These are phyloP conservation scores for Hetaerina americana DNA, from an alignment of 1,140 invertebrate species.

Conservation along the genomic window DNA sequence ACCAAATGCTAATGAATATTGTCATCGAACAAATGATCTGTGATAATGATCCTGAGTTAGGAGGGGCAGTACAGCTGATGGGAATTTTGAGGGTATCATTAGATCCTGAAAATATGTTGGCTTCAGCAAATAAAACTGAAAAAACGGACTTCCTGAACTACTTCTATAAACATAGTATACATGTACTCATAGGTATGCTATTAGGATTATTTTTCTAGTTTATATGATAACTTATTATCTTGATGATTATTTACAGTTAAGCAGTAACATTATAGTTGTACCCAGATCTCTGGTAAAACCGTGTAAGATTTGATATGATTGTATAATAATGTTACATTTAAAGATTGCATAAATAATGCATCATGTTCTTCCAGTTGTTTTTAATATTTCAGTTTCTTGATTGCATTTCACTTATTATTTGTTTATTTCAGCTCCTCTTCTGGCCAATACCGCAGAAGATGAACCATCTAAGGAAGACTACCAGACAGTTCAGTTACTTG, in stretches of 20 bases:
- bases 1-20: constrained; percentile 91
- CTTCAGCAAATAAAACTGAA: constrained; percentile 86
- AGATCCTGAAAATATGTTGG: constrained; percentile 98
- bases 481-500: constrained; percentile 87
- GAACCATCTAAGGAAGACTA: constrained; percentile 86
- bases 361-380: too few species aligned
- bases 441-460: constrained; percentile 79
- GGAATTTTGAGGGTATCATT: constrained; percentile 84
- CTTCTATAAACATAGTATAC: constrained; percentile 97
- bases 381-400: not conserved
- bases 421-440: constrained; percentile 56
- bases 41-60: constrained; percentile 78
- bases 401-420: constrained; percentile 5
- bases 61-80: constrained; percentile 90
- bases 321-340: too few species aligned
- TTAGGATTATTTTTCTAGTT: constrained; percentile 6
- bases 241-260: not conserved
- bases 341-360: too few species aligned
- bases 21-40: constrained; percentile 93
- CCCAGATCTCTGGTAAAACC: not conserved
- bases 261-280: not conserved
- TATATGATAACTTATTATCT: constrained; percentile 1
- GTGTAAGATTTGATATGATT: not conserved
- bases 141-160: constrained; percentile 97
- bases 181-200: constrained; percentile 71